phyloP scores from a whole-genome alignment of 1,140 invertebrate genomes.

The Coenobita brevimanus region DNA sequence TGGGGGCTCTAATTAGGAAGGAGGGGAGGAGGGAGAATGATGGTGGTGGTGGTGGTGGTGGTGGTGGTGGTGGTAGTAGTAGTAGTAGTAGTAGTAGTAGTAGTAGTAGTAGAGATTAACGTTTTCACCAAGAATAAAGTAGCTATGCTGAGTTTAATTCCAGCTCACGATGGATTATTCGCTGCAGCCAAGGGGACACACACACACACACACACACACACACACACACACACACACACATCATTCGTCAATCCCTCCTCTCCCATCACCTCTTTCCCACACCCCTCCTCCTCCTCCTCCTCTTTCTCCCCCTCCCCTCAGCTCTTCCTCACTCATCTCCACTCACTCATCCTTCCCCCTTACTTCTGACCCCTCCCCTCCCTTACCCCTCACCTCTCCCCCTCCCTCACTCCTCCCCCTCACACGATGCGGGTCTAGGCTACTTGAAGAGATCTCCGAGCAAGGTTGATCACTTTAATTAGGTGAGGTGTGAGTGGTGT shows the following conservation, averaged over 20 bases:
- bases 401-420: too few species aligned
- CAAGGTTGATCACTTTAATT: slow-evolving; percentile 3
- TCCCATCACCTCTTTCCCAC: neutral
- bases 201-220: slow-evolving; percentile 1
- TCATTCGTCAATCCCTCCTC: neutral
- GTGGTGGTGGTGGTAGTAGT: neutral
- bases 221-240: slow-evolving; percentile 12
- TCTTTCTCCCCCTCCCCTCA: too few species aligned
- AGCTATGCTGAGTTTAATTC: too few species aligned
- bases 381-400: too few species aligned
- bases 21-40: neutral
- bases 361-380: too few species aligned
- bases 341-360: too few species aligned
- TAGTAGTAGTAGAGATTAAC: neutral
- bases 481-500: slow-evolving; percentile 4
- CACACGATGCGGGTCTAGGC: too few species aligned
- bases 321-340: too few species aligned
- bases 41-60: neutral
- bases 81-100: neutral
- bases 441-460: neutral
- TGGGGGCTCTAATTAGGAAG: neutral
- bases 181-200: too few species aligned
- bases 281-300: too few species aligned
- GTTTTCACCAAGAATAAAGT: neutral
- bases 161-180: too few species aligned